Base-by-base conservation (phyloP, 2,113 vertebrate species). In the Peucedramus taeniatus region DNA sequence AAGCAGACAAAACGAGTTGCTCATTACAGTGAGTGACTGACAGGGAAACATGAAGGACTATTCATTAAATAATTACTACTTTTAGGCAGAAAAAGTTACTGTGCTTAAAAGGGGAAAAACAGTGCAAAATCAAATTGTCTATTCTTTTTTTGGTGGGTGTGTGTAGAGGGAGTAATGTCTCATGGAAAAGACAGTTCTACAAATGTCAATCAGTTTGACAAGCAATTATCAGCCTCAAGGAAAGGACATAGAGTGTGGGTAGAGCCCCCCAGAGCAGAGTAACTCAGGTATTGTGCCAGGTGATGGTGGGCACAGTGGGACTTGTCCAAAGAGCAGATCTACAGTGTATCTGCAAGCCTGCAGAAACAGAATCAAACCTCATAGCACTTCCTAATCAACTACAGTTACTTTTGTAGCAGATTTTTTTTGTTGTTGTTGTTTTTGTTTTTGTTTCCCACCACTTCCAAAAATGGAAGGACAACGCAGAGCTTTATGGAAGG, bases 61-160 rank as follows among this genome's bases (percentile, higher is more conserved):
- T 98, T 98, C 69, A 97, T 97, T 97, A 97, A 97, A 97, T 98
- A 98, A 98, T 98, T 98, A 97, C 98, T 98, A 98, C 98, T 98
- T 98, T 96, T 97, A 98, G 97, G 96, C 94, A 96, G 88, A 86
- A 95, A 94, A 96, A 97, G 96, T 98, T 89, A 93, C 89, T 37
- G 82, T n/a, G 82, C 90, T 95, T 96, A 92, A 95, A 97, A 95
- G 63, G 76, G 95, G 89, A 92, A 95, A 97, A 97, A 96, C 94
- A 96, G 95, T 93, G 97, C 96, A 95, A 98, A 98, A 97, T 96
- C 97, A 97, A 97, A 97, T 97, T 94, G 96, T 95, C 97, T 97
- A 87, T 95, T 97, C 87, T 77, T 77, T 79, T 95, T 90, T 89
- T 86, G 89, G 95, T 95, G 94, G 57, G 84, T 82, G 93, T 96